A percentile compares a stretch with the other conserved stretches of the same genome.
phyloP scores from a whole-genome alignment of 2,797 vertebrate species.

The Poeciliopsis presidionis region DNA sequence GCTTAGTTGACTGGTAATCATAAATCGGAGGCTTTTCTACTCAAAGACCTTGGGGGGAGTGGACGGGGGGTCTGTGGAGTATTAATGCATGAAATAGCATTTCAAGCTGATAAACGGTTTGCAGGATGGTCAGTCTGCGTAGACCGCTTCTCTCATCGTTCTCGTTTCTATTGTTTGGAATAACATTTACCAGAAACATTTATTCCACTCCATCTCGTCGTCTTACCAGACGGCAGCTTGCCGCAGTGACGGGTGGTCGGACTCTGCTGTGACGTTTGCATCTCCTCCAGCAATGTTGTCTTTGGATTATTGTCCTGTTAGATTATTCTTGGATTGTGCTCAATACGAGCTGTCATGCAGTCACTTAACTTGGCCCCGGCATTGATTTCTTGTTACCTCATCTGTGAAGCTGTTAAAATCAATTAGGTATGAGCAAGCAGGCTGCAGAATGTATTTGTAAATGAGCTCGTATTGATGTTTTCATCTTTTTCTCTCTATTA shows the following conservation, averaged over 20 bases:
- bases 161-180: slow-evolving; percentile 76
- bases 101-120: slow-evolving; percentile 83
- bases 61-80: slow-evolving; percentile 71
- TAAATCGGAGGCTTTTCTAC: slow-evolving; percentile 78
- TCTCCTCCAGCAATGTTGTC: slow-evolving; percentile 38
- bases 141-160: slow-evolving; percentile 71
- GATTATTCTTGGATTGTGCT: slow-evolving; percentile 59
- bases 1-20: slow-evolving; percentile 82
- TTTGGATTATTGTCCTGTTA: slow-evolving; percentile 65
- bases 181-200: slow-evolving; percentile 78
- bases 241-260: slow-evolving; percentile 44
- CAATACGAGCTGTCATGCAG: slow-evolving; percentile 65
- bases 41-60: slow-evolving; percentile 65
- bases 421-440: slow-evolving; percentile 76
- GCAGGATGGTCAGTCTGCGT: slow-evolving; percentile 65
- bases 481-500: slow-evolving; percentile 75
- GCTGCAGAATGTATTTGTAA: slow-evolving; percentile 70
- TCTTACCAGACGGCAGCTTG: slow-evolving; percentile 55
- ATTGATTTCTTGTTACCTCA: slow-evolving; percentile 74
- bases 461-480: slow-evolving; percentile 77
- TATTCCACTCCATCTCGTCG: slow-evolving; percentile 73
- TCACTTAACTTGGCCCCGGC: slow-evolving; percentile 64
- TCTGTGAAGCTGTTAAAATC: slow-evolving; percentile 73
- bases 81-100: slow-evolving; percentile 87
- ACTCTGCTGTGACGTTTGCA: slow-evolving; percentile 41